Evolutionary conservation across 2,113 vertebrate species (phyloP), one percentile per base, ranked within the genome.

Genomic region (Paedocypris sp.): DNA sequence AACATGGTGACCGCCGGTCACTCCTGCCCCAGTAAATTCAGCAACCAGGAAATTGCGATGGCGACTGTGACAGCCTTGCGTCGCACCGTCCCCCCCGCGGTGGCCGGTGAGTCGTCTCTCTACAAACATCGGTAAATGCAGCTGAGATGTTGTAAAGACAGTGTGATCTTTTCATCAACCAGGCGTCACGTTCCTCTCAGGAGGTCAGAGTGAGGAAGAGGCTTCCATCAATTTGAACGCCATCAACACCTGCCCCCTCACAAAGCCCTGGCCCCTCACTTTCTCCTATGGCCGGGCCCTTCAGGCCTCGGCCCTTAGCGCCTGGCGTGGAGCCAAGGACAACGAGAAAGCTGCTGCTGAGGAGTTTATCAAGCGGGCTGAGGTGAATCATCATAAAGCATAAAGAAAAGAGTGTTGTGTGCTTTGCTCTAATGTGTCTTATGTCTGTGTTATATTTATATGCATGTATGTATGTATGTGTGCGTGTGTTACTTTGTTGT

Each of bases 1-100:
- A 98, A 98, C 82, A 98, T 98, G 95, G 95, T 98, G 75, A 98
- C 94, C 2, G 80, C 92, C 0, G 95, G 95, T 65, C 94, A 98
- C 71, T 85, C 90, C 69, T 98, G 93, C 80, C 82, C 89, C 62
- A 90, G 79, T 71, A 97, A 97, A 78, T 94, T 85, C 75, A 83
- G 59, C 73, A 75, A 78, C 0, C 86, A 91, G 75, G 93, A 96
- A 76, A 91, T 98, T 0, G 92, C 94, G 75, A 93, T 95, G 89
- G 90, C 93, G 19, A 98, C 95, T 0, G 89, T 98, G 69, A 96
- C 93, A 0, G 94, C 95, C 11, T 85, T 98, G 73, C 90, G 95
- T 57, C 95, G 95, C 72, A 95, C 91, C 0, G 95, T 98, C 28
- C 95, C 95, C 18, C 92, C 93, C 0, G 91, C 95, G 0, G 91